Percentiles rank a stretch among this genome's conserved stretches.
Evolutionary conservation across 2,888 invertebrate species (phyloP).

Genomic region (Eristalis arbustorum): DNA sequence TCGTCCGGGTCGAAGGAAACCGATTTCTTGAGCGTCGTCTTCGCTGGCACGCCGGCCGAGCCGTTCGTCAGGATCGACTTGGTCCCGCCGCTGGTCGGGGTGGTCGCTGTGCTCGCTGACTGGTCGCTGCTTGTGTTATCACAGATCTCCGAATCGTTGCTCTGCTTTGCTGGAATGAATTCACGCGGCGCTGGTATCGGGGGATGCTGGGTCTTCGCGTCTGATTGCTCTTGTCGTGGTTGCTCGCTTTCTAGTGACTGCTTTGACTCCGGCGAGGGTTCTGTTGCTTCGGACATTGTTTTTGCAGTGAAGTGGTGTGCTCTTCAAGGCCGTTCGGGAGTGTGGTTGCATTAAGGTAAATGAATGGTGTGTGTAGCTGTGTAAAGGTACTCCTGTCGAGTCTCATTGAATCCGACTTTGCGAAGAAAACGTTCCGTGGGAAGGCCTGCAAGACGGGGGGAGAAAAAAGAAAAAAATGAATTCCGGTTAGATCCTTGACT

Average conservation of each 20-base stretch:
- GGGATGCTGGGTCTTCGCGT: background rate
- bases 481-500: slow-evolving; percentile 18
- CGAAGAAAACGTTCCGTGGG: slow-evolving; percentile 54
- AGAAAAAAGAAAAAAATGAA: background rate
- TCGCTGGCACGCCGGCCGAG: slow-evolving; percentile 12
- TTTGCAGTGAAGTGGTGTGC: slow-evolving; percentile 22
- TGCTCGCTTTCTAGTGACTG: slow-evolving; percentile 54
- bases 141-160: slow-evolving; percentile 43
- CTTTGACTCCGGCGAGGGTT: slow-evolving; percentile 61
- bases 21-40: slow-evolving; percentile 75
- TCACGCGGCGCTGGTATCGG: slow-evolving; percentile 56
- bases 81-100: slow-evolving; percentile 9
- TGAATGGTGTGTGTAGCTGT: slow-evolving; percentile 49
- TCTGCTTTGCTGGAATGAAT: slow-evolving; percentile 38
- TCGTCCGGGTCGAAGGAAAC: slow-evolving; percentile 78
- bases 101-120: background rate
- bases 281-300: slow-evolving; percentile 68
- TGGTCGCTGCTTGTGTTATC: slow-evolving; percentile 31
- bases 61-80: slow-evolving; percentile 52
- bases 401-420: slow-evolving; percentile 64
- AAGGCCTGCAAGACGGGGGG: slow-evolving; percentile 53
- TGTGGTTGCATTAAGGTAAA: slow-evolving; percentile 58
- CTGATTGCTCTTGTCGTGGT: slow-evolving; percentile 2
- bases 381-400: slow-evolving; percentile 34
- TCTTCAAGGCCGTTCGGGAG: slow-evolving; percentile 28